Evolutionary conservation across 64 coral and sea anemone genomes (phyloP).

Genomic region (Orbicella faveolata): DNA sequence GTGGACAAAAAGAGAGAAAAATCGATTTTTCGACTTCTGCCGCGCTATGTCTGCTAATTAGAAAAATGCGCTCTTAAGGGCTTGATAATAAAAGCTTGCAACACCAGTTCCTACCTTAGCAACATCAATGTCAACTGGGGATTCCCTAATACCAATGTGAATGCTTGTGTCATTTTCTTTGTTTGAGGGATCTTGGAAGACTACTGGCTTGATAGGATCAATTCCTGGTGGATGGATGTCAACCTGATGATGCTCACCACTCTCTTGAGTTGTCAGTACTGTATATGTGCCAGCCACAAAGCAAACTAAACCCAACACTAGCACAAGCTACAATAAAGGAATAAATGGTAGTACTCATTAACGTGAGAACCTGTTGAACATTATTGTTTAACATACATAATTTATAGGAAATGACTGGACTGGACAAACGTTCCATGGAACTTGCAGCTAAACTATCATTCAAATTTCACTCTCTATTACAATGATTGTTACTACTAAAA

Average conservation of each 20-base stretch:
- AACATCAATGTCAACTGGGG: conserved; percentile 10
- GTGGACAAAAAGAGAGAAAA: too few relatives aligned
- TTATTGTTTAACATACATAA: too few relatives aligned
- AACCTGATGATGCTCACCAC: conserved; percentile 38
- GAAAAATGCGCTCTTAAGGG: too few relatives aligned
- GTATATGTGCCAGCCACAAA: conserved; percentile 80
- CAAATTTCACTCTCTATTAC: too few relatives aligned
- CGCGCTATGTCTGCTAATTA: too few relatives aligned
- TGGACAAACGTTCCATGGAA: too few relatives aligned
- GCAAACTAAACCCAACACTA: conserved; percentile 66
- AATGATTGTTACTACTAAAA: too few relatives aligned
- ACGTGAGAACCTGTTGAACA: background rate
- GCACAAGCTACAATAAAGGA: conserved; percentile 23
- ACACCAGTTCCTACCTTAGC: background rate
- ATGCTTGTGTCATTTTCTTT: background rate
- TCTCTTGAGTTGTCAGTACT: conserved; percentile 56
- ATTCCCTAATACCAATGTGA: conserved; percentile 8
- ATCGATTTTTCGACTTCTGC: too few relatives aligned
- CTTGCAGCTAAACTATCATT: too few relatives aligned
- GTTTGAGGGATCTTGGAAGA: background rate
- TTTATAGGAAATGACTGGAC: too few relatives aligned
- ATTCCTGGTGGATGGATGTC: conserved; percentile 53
- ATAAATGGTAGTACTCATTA: background rate
- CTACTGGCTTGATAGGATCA: conserved; percentile 53
- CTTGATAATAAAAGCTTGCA: too few relatives aligned